phyloP scores from a whole-genome alignment of 1,140 invertebrate genomes.

The Leptoteleia sp. region DNA sequence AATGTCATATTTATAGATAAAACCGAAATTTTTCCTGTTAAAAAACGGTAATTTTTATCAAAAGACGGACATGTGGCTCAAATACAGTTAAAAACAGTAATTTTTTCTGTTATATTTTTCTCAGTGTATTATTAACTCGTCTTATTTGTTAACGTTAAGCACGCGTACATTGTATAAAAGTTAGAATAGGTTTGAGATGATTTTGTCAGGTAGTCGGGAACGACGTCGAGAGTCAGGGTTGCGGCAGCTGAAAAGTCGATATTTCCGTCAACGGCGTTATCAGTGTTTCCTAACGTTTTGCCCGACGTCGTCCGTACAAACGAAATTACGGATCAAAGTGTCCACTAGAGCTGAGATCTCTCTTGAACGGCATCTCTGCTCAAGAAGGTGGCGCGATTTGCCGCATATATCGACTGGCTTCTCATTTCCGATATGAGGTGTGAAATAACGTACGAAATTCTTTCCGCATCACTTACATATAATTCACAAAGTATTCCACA shows the following conservation, averaged over 20 bases:
- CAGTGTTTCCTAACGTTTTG: constrained; percentile 78
- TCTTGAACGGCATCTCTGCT: constrained; percentile 36
- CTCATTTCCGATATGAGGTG: constrained; percentile 62
- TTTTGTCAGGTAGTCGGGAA: constrained; percentile 34
- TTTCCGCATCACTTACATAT: constrained; percentile 6
- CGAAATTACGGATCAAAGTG: constrained; percentile 79
- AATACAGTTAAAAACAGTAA: no score
- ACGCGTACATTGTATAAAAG: no score
- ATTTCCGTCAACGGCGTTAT: constrained; percentile 79
- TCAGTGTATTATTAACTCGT: no score
- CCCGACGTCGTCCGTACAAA: constrained; percentile 77
- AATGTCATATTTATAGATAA: no score
- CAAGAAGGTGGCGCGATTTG: constrained; percentile 24
- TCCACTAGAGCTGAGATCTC: constrained; percentile 51
- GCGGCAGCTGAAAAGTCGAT: constrained; percentile 79
- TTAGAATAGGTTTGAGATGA: no score
- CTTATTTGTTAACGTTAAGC: no score
- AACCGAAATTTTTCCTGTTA: no score
- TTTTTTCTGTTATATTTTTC: no score
- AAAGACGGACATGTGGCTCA: no score
- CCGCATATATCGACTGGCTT: constrained; percentile 37
- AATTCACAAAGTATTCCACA: neutral
- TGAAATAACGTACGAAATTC: constrained; percentile 18
- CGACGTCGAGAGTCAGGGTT: constrained; percentile 54
- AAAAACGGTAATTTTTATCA: no score